A percentile compares a stretch with the other conserved stretches of the same genome.
Conservation (phyloP, 1,140 invertebrate genomes). For the Zaprionus taronus region DNA sequence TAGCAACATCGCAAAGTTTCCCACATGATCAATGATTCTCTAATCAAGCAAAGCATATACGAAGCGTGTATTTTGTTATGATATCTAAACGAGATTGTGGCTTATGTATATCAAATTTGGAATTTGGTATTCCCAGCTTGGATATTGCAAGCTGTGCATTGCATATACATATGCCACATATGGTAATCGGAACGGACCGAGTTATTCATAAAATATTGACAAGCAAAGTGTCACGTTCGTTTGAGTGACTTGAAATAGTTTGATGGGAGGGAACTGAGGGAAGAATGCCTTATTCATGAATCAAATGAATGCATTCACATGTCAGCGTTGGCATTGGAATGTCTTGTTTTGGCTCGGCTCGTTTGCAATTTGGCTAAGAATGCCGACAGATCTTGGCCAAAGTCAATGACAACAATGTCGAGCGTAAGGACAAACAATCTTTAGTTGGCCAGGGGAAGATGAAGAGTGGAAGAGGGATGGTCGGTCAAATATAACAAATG, state of each 20-base stretch:
- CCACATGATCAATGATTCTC: too few relatives aligned
- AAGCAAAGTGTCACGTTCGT: not conserved
- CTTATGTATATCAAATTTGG: not conserved
- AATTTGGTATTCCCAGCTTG: not conserved
- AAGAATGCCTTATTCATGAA: slow-evolving; percentile 33
- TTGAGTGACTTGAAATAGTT: slow-evolving; percentile 1
- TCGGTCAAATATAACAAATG: not conserved
- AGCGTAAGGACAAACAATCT: slow-evolving; percentile 27
- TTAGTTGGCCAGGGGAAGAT: not conserved
- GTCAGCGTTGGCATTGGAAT: slow-evolving; percentile 18
- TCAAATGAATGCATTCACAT: slow-evolving; percentile 25
- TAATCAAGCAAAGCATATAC: too few relatives aligned
- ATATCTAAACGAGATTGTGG: not conserved
- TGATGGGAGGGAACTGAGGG: not conserved
- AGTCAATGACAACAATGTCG: slow-evolving; percentile 41
- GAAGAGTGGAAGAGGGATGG: not conserved
- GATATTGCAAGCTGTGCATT: not conserved
- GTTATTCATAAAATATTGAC: not conserved
- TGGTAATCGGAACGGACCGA: not conserved
- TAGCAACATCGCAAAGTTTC: too few relatives aligned
- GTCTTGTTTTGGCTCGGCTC: slow-evolving; percentile 3
- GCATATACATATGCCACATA: not conserved
- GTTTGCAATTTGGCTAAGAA: slow-evolving; percentile 10
- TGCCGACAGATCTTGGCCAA: slow-evolving; percentile 25
- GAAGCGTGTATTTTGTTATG: too few relatives aligned